Evolutionary conservation across 2,113 vertebrate species (phyloP).

Genomic region (Ophiodon elongatus): DNA sequence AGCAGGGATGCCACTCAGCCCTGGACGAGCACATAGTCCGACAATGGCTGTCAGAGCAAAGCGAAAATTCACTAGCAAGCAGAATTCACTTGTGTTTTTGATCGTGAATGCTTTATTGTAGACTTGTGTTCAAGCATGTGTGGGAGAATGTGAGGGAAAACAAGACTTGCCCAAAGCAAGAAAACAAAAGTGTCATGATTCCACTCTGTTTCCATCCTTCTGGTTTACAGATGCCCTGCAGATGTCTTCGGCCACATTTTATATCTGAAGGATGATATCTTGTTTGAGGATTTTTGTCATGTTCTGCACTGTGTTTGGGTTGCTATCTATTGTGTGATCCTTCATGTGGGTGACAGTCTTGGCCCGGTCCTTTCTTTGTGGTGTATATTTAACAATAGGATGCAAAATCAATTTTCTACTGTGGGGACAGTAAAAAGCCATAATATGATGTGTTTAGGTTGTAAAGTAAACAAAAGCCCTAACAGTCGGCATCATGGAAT

Average conservation of each 20-base stretch:
- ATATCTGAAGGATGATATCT: slow-evolving; percentile 32
- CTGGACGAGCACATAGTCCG: slow-evolving; percentile 26
- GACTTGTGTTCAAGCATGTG: slow-evolving; percentile 37
- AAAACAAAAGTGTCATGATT: slow-evolving; percentile 60
- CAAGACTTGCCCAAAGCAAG: slow-evolving; percentile 59
- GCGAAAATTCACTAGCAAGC: slow-evolving; percentile 42
- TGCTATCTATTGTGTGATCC: slow-evolving; percentile 28
- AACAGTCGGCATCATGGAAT: neutral
- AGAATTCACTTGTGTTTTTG: slow-evolving; percentile 52
- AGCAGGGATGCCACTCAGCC: slow-evolving; percentile 44
- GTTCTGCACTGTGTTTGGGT: slow-evolving; percentile 12
- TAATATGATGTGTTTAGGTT: slow-evolving; percentile 3
- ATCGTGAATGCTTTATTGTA: slow-evolving; percentile 32
- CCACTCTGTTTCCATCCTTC: slow-evolving; percentile 43
- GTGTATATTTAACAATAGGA: slow-evolving; percentile 31
- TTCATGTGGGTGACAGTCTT: slow-evolving; percentile 40
- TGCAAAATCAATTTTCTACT: slow-evolving; percentile 29
- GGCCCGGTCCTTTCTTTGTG: slow-evolving; percentile 20
- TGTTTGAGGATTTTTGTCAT: slow-evolving; percentile 27
- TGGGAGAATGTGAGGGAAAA: slow-evolving; percentile 36
- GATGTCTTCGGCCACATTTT: slow-evolving; percentile 58
- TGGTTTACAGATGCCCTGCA: slow-evolving; percentile 64
- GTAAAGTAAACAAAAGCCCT: slow-evolving; percentile 27
- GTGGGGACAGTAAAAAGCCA: slow-evolving; percentile 30
- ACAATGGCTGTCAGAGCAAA: slow-evolving; percentile 50